Conservation (phyloP, 2,888 invertebrate genomes). For the Rhagonycha lutea region DNA sequence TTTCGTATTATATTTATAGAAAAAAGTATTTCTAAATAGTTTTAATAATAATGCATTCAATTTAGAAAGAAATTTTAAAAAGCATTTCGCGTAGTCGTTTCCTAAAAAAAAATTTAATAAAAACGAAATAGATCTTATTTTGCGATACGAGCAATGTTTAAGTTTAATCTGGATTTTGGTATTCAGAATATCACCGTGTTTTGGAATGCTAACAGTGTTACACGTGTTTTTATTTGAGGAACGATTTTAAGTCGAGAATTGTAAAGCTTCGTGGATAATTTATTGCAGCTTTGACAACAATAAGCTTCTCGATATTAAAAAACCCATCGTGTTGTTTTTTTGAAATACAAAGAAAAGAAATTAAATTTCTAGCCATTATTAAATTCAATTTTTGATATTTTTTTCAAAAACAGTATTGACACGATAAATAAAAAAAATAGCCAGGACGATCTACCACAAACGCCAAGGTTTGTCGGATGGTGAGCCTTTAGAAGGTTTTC, state of each 20-base stretch:
- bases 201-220: background rate
- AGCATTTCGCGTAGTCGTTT: background rate
- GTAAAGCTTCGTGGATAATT: background rate
- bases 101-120: background rate
- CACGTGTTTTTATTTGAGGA: background rate
- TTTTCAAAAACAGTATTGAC: background rate
- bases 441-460: background rate
- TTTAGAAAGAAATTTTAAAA: background rate
- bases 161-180: background rate
- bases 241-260: background rate
- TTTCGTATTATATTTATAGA: background rate
- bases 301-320: background rate
- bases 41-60: background rate
- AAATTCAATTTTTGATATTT: background rate
- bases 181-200: background rate
- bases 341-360: background rate
- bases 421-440: background rate
- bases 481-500: background rate
- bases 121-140: background rate
- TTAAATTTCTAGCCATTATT: background rate
- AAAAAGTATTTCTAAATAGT: background rate
- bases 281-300: background rate
- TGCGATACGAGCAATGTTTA: background rate
- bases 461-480: background rate
- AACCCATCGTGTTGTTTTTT: background rate